Base-by-base conservation (phyloP, 2,888 invertebrate species). In the Tuberolachnus salignus region DNA sequence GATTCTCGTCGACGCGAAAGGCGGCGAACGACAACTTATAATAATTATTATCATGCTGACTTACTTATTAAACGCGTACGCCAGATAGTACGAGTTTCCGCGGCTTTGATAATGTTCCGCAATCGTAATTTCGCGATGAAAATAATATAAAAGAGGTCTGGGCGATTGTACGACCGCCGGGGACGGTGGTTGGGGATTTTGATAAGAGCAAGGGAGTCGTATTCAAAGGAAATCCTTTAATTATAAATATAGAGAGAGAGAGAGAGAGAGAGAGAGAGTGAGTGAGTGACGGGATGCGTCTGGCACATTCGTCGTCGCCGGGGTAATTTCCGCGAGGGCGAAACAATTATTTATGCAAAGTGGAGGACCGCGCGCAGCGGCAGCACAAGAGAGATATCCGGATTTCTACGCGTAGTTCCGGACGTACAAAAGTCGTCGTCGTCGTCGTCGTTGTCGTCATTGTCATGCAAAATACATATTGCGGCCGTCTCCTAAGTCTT, bases 271-370 rank as follows among this genome's bases (percentile, higher is more conserved):
- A n/a, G n/a, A n/a, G n/a, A n/a, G n/a, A n/a, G n/a, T n/a, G n/a
- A n/a, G n/a, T n/a, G n/a, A 46, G 61, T 63, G 19, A 73, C 51
- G 34, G 34, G 3, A 34, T 6, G 34, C 34, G 63, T 74, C 73
- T 74, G 63, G 63, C 64, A 44, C 44, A 23, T 64, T 23, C 13
- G 19, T 23, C 13, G 19, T 34, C 34, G 6, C 34, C 21, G 42
- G 19, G 59, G 49, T 67, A 19, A 59, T 59, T 59, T 55, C 75
- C 59, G 59, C 16, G 69, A 19, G 44, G 64, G 55, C 26, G 67
- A 49, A 42, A 69, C 61, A 69, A 78, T 78, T 78, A 69, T 78
- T 49, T 78, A 78, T 78, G 67, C 69, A 78, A 78, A 78, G 67
- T 57, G 78, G 78, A 78, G 67, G 59, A 3, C 51, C 3, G 14